phyloP scores from a whole-genome alignment of 2,797 vertebrate genomes.

The Chaetophractus vellerosus region DNA sequence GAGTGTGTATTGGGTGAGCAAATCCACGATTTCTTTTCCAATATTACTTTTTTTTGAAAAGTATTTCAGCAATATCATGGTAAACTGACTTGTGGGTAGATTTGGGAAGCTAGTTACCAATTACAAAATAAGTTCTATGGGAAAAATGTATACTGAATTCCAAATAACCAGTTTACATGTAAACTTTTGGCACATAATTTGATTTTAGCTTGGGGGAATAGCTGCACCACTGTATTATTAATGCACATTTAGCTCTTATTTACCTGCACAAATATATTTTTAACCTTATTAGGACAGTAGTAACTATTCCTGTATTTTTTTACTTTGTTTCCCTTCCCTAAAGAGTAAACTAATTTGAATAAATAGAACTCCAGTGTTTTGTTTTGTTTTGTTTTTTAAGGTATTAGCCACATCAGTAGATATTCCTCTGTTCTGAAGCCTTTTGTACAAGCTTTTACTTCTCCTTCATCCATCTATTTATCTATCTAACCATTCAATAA shows the following conservation, averaged over 20 bases:
- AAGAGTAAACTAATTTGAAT: constrained; percentile 12
- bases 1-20: too few species aligned
- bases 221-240: constrained; percentile 11
- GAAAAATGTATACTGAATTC: too few species aligned
- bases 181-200: not conserved
- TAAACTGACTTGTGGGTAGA: too few species aligned
- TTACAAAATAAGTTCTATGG: too few species aligned
- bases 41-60: too few species aligned
- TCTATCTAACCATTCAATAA: not conserved
- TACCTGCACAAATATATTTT: not conserved
- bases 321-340: not conserved
- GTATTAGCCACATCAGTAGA: not conserved
- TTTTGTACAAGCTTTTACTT: constrained; percentile 8
- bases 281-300: not conserved
- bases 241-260: constrained; percentile 15
- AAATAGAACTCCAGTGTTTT: constrained; percentile 42
- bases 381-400: not conserved
- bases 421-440: not conserved
- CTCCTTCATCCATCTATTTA: not conserved
- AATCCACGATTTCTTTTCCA: too few species aligned
- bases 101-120: too few species aligned
- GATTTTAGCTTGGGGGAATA: not conserved
- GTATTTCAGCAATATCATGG: too few species aligned
- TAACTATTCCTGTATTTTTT: constrained; percentile 41
- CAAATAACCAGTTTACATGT: not conserved